phyloP scores from a whole-genome alignment of 2,888 invertebrate species.

The Napeogenes inachia region DNA sequence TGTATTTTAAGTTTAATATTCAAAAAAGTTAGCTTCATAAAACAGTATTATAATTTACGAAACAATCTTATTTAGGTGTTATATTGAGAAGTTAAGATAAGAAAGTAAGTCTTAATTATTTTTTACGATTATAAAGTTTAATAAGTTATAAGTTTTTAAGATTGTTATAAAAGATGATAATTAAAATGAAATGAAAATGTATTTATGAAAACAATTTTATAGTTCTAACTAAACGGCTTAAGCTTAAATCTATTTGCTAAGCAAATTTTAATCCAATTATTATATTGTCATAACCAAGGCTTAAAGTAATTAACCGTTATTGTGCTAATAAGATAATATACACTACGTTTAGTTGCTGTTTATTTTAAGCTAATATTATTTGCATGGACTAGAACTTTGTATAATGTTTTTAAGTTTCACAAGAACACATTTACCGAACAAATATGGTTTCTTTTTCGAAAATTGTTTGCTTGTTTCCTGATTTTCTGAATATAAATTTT shows the following conservation, averaged over 20 bases:
- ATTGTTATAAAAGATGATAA: no score
- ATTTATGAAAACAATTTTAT: neutral
- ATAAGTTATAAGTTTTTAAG: no score
- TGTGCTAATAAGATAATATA: slow-evolving; percentile 7
- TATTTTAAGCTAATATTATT: slow-evolving; percentile 12
- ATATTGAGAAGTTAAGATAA: no score
- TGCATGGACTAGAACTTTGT: slow-evolving; percentile 10
- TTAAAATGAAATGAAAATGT: no score
- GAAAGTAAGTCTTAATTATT: no score
- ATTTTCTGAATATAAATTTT: no score
- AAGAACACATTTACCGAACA: slow-evolving; percentile 11
- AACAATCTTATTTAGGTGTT: no score
- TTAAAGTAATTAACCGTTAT: slow-evolving; percentile 9
- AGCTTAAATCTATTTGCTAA: slow-evolving; percentile 2
- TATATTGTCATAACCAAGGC: slow-evolving; percentile 1
- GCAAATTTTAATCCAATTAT: neutral
- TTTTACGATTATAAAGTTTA: no score
- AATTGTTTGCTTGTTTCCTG: neutral
- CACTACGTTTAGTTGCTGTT: slow-evolving; percentile 7
- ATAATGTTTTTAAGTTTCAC: slow-evolving; percentile 11
- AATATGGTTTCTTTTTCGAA: neutral
- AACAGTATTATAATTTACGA: no score
- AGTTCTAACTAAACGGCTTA: neutral
- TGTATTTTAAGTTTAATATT: no score
- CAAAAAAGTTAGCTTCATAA: no score